Evolutionary conservation across 2,113 vertebrate species (phyloP), one percentile per base, ranked within the genome.

Genomic region (Lanius collurio): DNA sequence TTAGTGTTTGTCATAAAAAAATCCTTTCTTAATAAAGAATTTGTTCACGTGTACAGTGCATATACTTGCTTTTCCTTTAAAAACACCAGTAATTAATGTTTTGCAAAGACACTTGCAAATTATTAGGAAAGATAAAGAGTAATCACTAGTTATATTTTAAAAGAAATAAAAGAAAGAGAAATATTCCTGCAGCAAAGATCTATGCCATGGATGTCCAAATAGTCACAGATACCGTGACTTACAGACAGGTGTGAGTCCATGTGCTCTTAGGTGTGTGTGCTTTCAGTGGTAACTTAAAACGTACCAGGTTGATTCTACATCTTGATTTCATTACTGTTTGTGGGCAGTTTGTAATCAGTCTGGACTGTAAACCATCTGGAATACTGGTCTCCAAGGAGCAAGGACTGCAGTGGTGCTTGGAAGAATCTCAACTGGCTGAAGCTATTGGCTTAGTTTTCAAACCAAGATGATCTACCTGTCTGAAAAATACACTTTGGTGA

Each of bases 221-320:
- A 53, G 4, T 60, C 86, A 27, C 46, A 78, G 69, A 33, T 28
- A 4, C 2, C 33, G 27, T 57, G 62, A 21, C 8, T 84, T 69
- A 26, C 0, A 11, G 13, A 6, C n/a, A 80, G 28, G 9, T 55
- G 62, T 3, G 1, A 63, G 15, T 75, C 52, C 28, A 0, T 26
- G 7, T 64, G 13, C 11, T 81, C 19, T 31, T 1, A 42, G 52
- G 41, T 33, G 8, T 46, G 6, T 12, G 10, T 77, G 23, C 75
- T 63, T 50, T 59, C 26, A 20, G 6, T 37, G 35, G 16, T 76
- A 17, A 21, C 18, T 60, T 82, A 20, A 7, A 67, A 1, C 14
- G 22, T 46, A 37, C 28, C 41, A 31, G 11, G 15, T 9, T 59
- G 49, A 14, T 85, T 90, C 15, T 84, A 2, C 50, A 85, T 8